phyloP scores from a whole-genome alignment of 2,797 vertebrate genomes.

The Tapirus indicus region DNA sequence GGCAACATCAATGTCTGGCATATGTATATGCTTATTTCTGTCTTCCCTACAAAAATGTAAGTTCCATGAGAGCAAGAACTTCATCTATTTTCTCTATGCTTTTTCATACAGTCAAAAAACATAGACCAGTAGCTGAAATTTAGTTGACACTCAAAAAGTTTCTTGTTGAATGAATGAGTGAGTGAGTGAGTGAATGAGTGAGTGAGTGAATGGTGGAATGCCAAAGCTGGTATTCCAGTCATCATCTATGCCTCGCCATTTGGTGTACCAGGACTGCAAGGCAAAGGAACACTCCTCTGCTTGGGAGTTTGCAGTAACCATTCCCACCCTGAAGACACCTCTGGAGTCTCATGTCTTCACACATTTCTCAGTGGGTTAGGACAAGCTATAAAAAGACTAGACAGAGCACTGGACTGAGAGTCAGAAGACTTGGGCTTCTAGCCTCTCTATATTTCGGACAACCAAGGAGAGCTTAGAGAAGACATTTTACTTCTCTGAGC shows the following conservation, averaged over 20 bases:
- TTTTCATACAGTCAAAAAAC: neutral
- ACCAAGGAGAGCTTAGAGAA: neutral
- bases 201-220: neutral
- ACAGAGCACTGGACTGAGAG: neutral
- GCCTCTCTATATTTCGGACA: neutral
- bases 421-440: neutral
- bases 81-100: neutral
- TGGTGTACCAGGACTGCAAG: too few relatives aligned
- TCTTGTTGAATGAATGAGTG: neutral
- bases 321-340: rapidly evolving
- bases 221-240: neutral
- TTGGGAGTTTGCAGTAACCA: rapidly evolving
- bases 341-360: rapidly evolving
- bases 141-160: neutral
- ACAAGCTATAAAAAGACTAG: neutral
- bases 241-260: rapidly evolving
- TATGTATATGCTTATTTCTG: neutral
- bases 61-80: neutral
- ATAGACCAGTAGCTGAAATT: neutral
- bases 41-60: neutral
- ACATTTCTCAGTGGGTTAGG: rapidly evolving
- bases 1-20: neutral
- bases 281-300: neutral
- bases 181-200: neutral
- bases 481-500: neutral